Percentiles rank a stretch among this genome's conserved stretches.
These are phyloP conservation scores for Typhlichthys eigenmanni DNA, from an alignment of 2,797 vertebrate genomes.

Conservation along the genomic window DNA sequence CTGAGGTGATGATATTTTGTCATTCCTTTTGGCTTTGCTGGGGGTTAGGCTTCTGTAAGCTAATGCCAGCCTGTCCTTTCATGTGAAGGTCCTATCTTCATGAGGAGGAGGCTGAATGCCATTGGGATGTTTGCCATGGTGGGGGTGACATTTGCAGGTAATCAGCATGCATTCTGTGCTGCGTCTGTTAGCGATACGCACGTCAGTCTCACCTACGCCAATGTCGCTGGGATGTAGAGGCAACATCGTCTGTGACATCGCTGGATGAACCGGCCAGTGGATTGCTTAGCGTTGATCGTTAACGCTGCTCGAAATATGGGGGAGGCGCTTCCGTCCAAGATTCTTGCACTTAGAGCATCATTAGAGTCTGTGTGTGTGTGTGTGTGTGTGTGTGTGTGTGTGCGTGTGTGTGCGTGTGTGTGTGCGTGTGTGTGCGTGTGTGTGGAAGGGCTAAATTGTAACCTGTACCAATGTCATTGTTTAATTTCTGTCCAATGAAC, in stretches of 20 bases:
- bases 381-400: conserved; percentile 8
- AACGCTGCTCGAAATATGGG: conserved; percentile 12
- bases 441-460: conserved; percentile 46
- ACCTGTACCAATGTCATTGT: conserved; percentile 40
- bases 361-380: background rate
- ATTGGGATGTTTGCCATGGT: conserved; percentile 22
- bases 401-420: background rate
- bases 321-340: conserved; percentile 8
- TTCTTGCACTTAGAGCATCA: conserved; percentile 18
- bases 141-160: conserved; percentile 56
- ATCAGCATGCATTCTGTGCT: conserved; percentile 44
- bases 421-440: background rate
- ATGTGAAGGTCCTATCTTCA: conserved; percentile 14
- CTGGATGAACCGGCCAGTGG: conserved; percentile 20
- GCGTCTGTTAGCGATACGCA: conserved; percentile 50
- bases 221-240: background rate
- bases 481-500: conserved; percentile 8
- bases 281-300: background rate
- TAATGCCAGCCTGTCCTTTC: conserved; percentile 37
- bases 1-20: too few relatives aligned
- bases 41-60: conserved; percentile 11
- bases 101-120: conserved; percentile 38
- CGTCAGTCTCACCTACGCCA: conserved; percentile 19
- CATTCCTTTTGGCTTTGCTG: too few relatives aligned
- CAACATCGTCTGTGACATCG: conserved; percentile 9